phyloP scores from a whole-genome alignment of 2,797 vertebrate genomes.

The Poeciliopsis turneri region DNA sequence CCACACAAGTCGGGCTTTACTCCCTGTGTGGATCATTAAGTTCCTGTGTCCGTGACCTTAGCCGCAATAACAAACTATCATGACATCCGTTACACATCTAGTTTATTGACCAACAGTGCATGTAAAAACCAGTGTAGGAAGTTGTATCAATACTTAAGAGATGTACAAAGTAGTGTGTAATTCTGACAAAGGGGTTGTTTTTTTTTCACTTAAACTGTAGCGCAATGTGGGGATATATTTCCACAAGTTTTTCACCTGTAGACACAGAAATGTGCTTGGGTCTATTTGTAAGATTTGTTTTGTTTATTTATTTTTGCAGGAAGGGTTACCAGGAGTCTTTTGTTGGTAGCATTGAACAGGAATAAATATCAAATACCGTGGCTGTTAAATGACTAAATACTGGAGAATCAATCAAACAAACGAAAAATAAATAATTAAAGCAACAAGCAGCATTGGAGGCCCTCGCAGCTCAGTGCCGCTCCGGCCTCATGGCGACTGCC shows the following conservation, averaged over 20 bases:
- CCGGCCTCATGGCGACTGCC: no score
- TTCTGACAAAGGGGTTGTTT: background rate
- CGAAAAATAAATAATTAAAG: background rate
- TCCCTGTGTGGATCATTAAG: slow-evolving; percentile 15
- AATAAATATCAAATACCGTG: background rate
- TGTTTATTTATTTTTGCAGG: background rate
- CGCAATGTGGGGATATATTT: background rate
- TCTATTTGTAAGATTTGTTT: background rate
- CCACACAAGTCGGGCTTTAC: background rate
- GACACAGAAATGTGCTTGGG: background rate
- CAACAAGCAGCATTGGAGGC: no score
- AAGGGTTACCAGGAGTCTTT: background rate
- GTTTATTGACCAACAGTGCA: background rate
- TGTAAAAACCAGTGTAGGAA: background rate
- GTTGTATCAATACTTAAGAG: background rate
- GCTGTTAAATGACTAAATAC: background rate
- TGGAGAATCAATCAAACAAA: background rate
- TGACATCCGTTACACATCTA: background rate
- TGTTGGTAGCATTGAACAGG: background rate
- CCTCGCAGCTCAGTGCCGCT: no score
- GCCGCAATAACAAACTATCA: background rate
- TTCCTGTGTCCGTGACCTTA: background rate
- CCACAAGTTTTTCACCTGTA: background rate
- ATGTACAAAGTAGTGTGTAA: background rate
- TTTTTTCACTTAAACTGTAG: background rate